Conservation (phyloP, 2,113 vertebrate genomes). For the Pelmatolapia mariae region DNA sequence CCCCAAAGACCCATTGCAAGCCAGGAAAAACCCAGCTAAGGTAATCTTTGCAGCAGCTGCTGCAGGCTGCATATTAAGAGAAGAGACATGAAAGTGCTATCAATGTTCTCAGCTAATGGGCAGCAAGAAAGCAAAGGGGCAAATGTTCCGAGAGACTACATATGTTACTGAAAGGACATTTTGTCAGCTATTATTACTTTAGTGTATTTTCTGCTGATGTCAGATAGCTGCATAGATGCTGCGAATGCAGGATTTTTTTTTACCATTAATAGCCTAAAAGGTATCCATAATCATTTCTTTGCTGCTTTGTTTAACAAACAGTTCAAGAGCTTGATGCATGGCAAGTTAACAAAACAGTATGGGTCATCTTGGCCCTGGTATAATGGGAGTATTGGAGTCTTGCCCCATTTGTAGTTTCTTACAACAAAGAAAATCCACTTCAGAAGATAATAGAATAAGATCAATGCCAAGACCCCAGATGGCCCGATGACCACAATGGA, state of each 20-base stretch:
- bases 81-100: background rate
- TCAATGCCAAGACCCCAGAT: constrained; percentile 12
- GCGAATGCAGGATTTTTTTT: background rate
- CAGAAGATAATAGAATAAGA: constrained; percentile 18
- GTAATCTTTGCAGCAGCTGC: background rate
- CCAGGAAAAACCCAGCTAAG: background rate
- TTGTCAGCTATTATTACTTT: background rate
- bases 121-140: background rate
- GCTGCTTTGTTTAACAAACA: background rate
- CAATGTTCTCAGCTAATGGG: background rate
- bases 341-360: background rate
- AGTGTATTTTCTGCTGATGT: background rate
- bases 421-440: constrained; percentile 29
- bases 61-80: background rate
- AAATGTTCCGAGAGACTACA: background rate
- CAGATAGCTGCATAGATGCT: background rate
- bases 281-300: background rate
- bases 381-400: background rate
- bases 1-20: background rate
- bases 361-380: background rate
- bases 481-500: constrained; percentile 1
- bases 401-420: background rate
- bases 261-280: background rate
- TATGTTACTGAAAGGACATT: background rate
- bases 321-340: background rate